A percentile compares a stretch with the other conserved stretches of the same genome.
These are phyloP conservation scores for Cyprinella venusta DNA, from an alignment of 2,797 vertebrate species.

Conservation along the genomic window DNA sequence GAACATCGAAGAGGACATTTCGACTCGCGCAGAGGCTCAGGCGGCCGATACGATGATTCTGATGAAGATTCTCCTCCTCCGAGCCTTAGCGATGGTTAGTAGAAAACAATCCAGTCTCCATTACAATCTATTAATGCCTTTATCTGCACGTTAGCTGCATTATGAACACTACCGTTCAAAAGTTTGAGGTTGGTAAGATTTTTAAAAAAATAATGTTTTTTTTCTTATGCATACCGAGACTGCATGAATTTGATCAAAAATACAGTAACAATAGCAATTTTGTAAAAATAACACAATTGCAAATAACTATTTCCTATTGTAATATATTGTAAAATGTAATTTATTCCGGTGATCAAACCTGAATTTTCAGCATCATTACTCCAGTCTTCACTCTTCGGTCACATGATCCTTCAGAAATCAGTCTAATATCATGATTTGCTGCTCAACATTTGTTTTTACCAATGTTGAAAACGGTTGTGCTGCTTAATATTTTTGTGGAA, in stretches of 20 bases:
- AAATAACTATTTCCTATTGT: background rate
- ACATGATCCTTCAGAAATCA: too few relatives aligned
- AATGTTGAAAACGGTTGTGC: background rate
- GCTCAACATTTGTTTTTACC: background rate
- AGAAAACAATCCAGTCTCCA: background rate
- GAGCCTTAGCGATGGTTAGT: conserved; percentile 87
- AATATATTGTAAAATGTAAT: background rate
- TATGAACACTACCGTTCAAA: background rate
- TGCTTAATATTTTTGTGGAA: background rate
- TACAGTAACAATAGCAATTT: background rate
- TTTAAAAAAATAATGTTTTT: background rate
- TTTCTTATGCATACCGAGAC: background rate
- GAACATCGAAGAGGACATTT: conserved; percentile 85
- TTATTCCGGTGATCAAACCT: background rate
- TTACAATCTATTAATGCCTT: background rate
- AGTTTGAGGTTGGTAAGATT: background rate
- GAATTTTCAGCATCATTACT: background rate
- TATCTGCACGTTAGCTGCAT: background rate
- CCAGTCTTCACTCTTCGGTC: background rate
- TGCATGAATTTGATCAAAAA: background rate
- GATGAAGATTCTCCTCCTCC: conserved; percentile 92
- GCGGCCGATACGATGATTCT: conserved; percentile 89
- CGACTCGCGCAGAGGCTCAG: conserved; percentile 88
- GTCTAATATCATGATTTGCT: background rate
- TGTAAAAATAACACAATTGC: background rate